Evolutionary conservation across 2,888 invertebrate genomes (phyloP), one percentile per base, ranked within the genome.

Genomic region (Neoascia interrupta): DNA sequence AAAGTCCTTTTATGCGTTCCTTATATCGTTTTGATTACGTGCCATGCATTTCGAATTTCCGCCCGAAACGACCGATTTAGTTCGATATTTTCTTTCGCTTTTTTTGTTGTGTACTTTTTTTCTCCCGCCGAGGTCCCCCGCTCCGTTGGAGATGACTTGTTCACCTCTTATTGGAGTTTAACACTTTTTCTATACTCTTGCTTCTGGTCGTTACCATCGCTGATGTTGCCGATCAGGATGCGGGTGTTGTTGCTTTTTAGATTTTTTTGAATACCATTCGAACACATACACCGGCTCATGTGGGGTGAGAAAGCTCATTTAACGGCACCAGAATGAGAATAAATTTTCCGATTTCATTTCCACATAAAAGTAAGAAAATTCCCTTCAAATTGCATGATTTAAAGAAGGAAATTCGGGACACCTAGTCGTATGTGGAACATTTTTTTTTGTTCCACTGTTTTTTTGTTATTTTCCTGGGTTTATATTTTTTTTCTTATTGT

Each of bases 1-100:
- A 39, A 31, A 63, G 61, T 64, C 73, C 54, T 73, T 81, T 61
- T 56, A 66, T 64, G 26, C 36, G 54, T 58, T 63, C 15, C 53
- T 51, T 61, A 54, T 80, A 73, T 61, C 73, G 74, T 41, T 74
- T 74, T 74, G 74, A 74, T 63, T 69, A 74, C 80, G 74, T 80
- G 80, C 45, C 60, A 37, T 73, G 74, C 74, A 80, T 80, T 74
- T 69, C 37, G 34, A 60, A 37, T 47, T 37, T 28, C 41, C 54
- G 34, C 61, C 21, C 58, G 41, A 60, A 73, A 73, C 73, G 79
- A 79, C 60, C 60, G 73, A 72, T 66, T 76, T 64, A 66, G 60
- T 66, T 79, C 72, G 60, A 72, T 72, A 73, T 23, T 26, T 16
- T 6, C 13, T 11, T n/a, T 11, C 11, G 15, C 5, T 28, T n/a